Base-by-base conservation (phyloP, 2,797 vertebrate genomes). In the Kryptopterus vitreolus region DNA sequence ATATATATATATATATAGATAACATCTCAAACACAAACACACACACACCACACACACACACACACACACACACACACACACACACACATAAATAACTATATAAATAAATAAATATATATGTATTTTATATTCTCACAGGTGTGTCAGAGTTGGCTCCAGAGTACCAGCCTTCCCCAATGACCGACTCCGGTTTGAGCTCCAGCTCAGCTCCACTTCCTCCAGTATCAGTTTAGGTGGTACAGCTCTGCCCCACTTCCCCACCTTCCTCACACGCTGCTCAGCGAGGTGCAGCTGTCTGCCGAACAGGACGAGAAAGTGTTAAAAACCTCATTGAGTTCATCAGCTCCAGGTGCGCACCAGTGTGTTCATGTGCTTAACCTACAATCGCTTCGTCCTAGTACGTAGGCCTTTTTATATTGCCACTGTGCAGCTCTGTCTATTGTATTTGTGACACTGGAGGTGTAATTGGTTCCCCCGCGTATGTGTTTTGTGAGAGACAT, bases 201-300 rank as follows among this genome's bases (percentile, higher is more conserved):
- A 98, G 96, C 92, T 99, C 77, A 98, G 96, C 92, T 99, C 98
- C 93, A 99, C 98, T 70, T 99, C 98, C 78, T 99, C 98, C 91
- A 99, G 98, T 87, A 97, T 99, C 89, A 99, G 98, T 88, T 93
- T 98, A 63, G 98, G 98, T 0, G 88, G 87, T 0, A 55, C 85
- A 50, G 89, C 92, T 87, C 85, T 94, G 74, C 91, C 94, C 72
- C 95, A 94, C 91, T 91, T 98, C 91, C 94, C 72, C 95, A 94
- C 91, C 91, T 98, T 81, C 89, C 94, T 76, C 93, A 95, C 84
- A 88, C 88, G 1, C 92, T 98, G 73, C 94, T 99, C 87, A 95
- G 89, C 3, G 97, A 98, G 90, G 95, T 95, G 33, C 96, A 98
- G 82, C 92, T 94, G 88, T 93, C 94, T n/a, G 93, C 92, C 80